Conservation (phyloP, 2,888 invertebrate species). For the Dioctria rufipes region DNA sequence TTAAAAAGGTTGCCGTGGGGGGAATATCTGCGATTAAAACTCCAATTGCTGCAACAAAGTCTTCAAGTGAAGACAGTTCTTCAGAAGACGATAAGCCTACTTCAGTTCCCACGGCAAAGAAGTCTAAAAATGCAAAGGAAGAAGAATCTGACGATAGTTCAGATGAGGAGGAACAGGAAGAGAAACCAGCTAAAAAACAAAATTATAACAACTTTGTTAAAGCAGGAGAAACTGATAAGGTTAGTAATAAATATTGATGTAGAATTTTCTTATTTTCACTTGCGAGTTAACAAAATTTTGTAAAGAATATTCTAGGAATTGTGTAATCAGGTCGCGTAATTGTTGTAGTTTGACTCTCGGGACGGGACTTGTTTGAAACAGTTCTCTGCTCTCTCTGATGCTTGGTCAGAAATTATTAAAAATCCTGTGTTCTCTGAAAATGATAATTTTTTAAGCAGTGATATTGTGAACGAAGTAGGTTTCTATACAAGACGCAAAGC, state of each 20-base stretch:
- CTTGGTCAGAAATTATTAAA: too few species aligned
- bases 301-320: too few species aligned
- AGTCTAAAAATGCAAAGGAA: slow-evolving; percentile 67
- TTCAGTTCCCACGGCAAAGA: slow-evolving; percentile 59
- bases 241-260: not conserved
- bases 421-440: too few species aligned
- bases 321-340: too few species aligned
- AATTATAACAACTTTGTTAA: slow-evolving; percentile 81
- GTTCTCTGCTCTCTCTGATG: too few species aligned
- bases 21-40: slow-evolving; percentile 55
- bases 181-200: slow-evolving; percentile 57
- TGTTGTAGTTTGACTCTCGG: too few species aligned
- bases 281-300: too few species aligned
- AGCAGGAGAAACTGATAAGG: slow-evolving; percentile 69
- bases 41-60: slow-evolving; percentile 46
- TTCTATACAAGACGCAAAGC: too few species aligned
- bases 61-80: slow-evolving; percentile 64
- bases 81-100: slow-evolving; percentile 62
- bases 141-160: slow-evolving; percentile 71
- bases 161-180: slow-evolving; percentile 64
- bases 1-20: slow-evolving; percentile 45
- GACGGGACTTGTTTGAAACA: too few species aligned
- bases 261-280: too few species aligned
- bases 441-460: too few species aligned
- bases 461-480: too few species aligned